A percentile compares a stretch with the other conserved stretches of the same genome.
Evolutionary conservation across 2,888 invertebrate species (phyloP).

Genomic region (Oeneis ivallda): DNA sequence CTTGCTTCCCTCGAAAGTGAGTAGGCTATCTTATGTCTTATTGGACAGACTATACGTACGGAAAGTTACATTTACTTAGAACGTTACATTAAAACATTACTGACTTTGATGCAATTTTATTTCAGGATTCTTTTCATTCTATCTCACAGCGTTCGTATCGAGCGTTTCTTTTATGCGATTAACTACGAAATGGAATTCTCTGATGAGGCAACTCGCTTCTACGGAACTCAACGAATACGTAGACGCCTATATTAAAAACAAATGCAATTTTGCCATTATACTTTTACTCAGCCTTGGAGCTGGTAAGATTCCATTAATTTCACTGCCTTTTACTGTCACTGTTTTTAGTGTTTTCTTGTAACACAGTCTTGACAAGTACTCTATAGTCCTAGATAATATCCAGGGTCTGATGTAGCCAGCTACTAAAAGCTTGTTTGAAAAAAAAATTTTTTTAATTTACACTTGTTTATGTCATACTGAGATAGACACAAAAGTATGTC

Average conservation of each 20-base stretch:
- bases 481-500: too few relatives aligned
- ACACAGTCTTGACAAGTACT: too few relatives aligned
- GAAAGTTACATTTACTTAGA: too few relatives aligned
- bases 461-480: too few relatives aligned
- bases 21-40: too few relatives aligned
- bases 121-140: slow-evolving; percentile 52
- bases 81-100: not conserved
- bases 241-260: slow-evolving; percentile 44
- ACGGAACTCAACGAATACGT: slow-evolving; percentile 50
- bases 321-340: not conserved
- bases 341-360: too few relatives aligned
- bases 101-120: slow-evolving; percentile 16
- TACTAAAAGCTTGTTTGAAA: too few relatives aligned
- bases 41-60: too few relatives aligned
- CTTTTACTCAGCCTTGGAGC: slow-evolving; percentile 44
- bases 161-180: slow-evolving; percentile 50
- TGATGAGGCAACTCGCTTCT: slow-evolving; percentile 48
- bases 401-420: too few relatives aligned
- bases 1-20: too few relatives aligned
- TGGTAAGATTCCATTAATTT: slow-evolving; percentile 45
- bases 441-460: too few relatives aligned
- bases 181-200: slow-evolving; percentile 52
- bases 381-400: too few relatives aligned
- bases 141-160: slow-evolving; percentile 42
- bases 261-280: slow-evolving; percentile 45